Conservation (phyloP, 1,140 invertebrate genomes). For the Diorhabda elongata region DNA sequence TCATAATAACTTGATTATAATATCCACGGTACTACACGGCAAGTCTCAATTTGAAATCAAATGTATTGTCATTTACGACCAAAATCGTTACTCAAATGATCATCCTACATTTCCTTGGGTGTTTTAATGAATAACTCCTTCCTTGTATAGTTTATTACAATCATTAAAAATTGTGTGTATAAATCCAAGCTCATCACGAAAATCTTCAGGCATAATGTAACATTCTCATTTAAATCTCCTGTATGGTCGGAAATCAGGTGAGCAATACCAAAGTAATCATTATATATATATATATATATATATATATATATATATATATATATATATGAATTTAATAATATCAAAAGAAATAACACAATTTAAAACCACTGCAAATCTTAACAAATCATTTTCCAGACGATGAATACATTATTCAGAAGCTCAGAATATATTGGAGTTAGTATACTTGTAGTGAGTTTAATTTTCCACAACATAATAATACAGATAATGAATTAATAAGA, state of each 20-base stretch:
- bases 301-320: neutral
- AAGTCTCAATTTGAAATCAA: too few relatives aligned
- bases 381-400: neutral
- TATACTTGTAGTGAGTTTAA: neutral
- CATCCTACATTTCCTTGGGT: neutral
- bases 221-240: slow-evolving; percentile 15
- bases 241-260: neutral
- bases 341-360: neutral
- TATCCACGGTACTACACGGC: too few relatives aligned
- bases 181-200: slow-evolving; percentile 11
- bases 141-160: slow-evolving; percentile 13
- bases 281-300: neutral
- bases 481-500: neutral
- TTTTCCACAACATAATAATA: neutral
- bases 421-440: neutral
- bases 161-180: slow-evolving; percentile 10
- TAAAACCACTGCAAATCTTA: too few relatives aligned
- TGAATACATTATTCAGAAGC: neutral
- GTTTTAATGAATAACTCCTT: slow-evolving; percentile 8
- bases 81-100: neutral
- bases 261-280: neutral
- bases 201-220: slow-evolving; percentile 7
- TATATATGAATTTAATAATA: neutral
- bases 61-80: neutral
- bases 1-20: too few relatives aligned